These are phyloP conservation scores for Galaxea fascicularis DNA, from an alignment of 92 coral and sea anemone species.

Conservation along the genomic window DNA sequence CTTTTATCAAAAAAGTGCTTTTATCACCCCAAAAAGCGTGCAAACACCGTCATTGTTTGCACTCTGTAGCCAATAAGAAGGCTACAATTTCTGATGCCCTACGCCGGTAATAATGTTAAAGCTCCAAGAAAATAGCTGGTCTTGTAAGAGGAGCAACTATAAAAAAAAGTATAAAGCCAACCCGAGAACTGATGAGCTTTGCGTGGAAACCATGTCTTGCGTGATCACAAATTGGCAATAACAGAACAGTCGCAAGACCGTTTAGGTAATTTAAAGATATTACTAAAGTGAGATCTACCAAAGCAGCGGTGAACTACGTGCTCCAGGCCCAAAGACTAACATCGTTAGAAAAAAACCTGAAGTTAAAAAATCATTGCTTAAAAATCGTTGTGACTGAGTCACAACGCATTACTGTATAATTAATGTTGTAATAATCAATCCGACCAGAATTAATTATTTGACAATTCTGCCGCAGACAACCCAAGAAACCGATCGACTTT, in stretches of 20 bases:
- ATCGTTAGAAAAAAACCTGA: too few relatives aligned
- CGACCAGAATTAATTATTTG: constrained; percentile 7
- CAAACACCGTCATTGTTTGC: constrained; percentile 20
- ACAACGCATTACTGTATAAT: too few relatives aligned
- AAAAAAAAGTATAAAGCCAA: constrained; percentile 15
- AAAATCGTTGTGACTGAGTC: too few relatives aligned
- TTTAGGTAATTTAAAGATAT: background rate
- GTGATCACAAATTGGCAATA: background rate
- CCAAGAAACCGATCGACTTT: background rate
- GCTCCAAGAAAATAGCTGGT: too few relatives aligned
- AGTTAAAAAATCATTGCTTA: too few relatives aligned
- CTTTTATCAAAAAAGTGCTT: too few relatives aligned
- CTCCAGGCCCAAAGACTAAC: too few relatives aligned
- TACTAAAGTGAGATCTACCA: too few relatives aligned
- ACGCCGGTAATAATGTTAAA: background rate
- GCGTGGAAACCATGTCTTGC: too few relatives aligned
- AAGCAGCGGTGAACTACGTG: too few relatives aligned
- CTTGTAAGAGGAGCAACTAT: constrained; percentile 11
- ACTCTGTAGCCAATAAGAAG: constrained; percentile 8
- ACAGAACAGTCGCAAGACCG: constrained; percentile 6
- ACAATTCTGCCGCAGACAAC: background rate
- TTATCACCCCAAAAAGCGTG: too few relatives aligned
- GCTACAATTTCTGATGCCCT: constrained; percentile 21
- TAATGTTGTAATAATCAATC: background rate
- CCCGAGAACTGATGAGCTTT: background rate